Evolutionary conservation across 2,113 vertebrate genomes (phyloP).

Genomic region (Poeciliopsis prolifica): DNA sequence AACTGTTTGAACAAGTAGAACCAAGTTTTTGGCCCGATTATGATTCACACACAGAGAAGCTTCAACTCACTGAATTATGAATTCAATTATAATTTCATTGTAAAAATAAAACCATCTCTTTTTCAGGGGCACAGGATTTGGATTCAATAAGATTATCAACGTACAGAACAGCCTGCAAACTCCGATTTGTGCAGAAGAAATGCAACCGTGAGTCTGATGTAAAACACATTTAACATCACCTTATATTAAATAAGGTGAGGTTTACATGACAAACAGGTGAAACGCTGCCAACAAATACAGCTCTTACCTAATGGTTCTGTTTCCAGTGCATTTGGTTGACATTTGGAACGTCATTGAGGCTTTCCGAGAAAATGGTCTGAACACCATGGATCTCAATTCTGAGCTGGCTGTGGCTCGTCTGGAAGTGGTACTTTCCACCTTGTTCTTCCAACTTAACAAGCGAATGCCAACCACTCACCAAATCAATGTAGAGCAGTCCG

Average conservation of each 20-base stretch:
- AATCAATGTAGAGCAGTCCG: constrained; percentile 94
- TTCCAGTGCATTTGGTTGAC: constrained; percentile 94
- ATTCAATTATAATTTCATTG: background rate
- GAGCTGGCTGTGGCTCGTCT: constrained; percentile 92
- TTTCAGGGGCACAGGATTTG: constrained; percentile 94
- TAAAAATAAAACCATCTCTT: constrained; percentile 40
- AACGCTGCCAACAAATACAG: accelerated
- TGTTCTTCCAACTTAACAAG: constrained; percentile 99
- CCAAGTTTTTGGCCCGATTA: background rate
- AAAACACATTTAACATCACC: background rate
- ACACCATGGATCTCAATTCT: constrained; percentile 88
- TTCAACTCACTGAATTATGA: background rate
- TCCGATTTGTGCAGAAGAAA: constrained; percentile 98
- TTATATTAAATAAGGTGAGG: too few species aligned
- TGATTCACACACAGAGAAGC: background rate
- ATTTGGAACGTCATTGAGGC: constrained; percentile 99
- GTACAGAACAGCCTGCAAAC: constrained; percentile 98
- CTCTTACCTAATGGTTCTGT: background rate
- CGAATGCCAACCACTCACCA: constrained; percentile 97
- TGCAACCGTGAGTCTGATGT: constrained; percentile 90
- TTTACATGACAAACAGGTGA: too few species aligned
- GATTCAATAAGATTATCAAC: constrained; percentile 97
- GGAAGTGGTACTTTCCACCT: constrained; percentile 92
- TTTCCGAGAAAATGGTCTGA: constrained; percentile 91
- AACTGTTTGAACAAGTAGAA: background rate